Conservation (phyloP, 2,888 invertebrate species). For the Hypena proboscidalis region DNA sequence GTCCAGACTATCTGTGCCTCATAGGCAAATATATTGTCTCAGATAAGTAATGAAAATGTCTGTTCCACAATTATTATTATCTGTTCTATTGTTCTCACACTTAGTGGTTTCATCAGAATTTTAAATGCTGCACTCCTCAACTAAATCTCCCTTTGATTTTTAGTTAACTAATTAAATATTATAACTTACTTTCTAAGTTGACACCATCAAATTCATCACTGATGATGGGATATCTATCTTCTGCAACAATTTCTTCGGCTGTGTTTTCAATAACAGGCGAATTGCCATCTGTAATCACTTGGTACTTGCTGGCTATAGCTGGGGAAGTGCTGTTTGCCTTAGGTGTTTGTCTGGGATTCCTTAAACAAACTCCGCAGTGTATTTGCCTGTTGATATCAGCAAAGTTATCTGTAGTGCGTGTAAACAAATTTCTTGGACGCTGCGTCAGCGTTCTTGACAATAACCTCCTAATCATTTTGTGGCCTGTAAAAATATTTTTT, state of each 20-base stretch:
- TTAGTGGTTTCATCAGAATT: neutral
- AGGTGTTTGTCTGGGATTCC: conserved; percentile 66
- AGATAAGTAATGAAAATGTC: too few relatives aligned
- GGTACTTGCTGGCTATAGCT: conserved; percentile 86
- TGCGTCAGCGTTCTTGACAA: conserved; percentile 30
- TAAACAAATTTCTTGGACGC: conserved; percentile 21
- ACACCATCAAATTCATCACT: conserved; percentile 87
- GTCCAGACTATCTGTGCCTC: too few relatives aligned
- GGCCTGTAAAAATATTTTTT: too few relatives aligned
- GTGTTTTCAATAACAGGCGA: conserved; percentile 89
- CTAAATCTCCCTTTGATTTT: too few relatives aligned
- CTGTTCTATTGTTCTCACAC: too few relatives aligned
- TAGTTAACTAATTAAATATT: neutral
- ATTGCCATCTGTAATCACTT: conserved; percentile 89
- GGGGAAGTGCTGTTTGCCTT: conserved; percentile 71
- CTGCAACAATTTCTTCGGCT: conserved; percentile 85
- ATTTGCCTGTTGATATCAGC: conserved; percentile 58
- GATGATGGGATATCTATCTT: conserved; percentile 63
- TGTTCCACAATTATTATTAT: too few relatives aligned
- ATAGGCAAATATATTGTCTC: too few relatives aligned
- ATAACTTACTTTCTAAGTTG: conserved; percentile 84
- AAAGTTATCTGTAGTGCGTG: conserved; percentile 41
- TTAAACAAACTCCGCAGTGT: conserved; percentile 66
- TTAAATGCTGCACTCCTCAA: too few relatives aligned
- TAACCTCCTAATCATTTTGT: conserved; percentile 46